Conservation (phyloP, 2,888 invertebrate species). For the Sturmia bella region DNA sequence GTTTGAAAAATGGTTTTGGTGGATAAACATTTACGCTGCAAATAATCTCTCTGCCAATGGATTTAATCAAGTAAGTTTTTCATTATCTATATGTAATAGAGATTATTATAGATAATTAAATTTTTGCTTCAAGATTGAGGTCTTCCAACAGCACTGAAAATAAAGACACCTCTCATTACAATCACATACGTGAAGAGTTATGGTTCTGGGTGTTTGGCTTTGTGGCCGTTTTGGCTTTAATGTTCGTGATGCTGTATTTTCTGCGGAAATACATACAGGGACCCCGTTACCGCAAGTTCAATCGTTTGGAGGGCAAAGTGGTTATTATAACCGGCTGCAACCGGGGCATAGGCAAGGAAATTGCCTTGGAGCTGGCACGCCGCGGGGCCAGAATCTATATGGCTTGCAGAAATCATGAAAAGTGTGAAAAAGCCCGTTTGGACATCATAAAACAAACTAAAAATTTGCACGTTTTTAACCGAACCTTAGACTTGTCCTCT, state of each 20-base stretch:
- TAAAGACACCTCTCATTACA: conserved; percentile 20
- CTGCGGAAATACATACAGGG: conserved; percentile 44
- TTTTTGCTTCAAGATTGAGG: conserved; percentile 21
- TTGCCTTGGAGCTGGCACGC: conserved; percentile 48
- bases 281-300: conserved; percentile 26
- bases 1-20: conserved; percentile 14
- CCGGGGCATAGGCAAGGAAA: conserved; percentile 54
- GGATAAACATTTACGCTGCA: not conserved
- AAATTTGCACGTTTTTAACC: conserved; percentile 38
- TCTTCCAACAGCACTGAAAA: conserved; percentile 36
- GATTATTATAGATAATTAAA: not conserved
- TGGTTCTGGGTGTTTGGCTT: conserved; percentile 52
- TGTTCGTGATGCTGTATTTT: conserved; percentile 10
- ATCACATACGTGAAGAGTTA: conserved; percentile 21
- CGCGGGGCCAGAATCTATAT: conserved; percentile 52
- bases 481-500: conserved; percentile 44
- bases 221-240: not conserved
- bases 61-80: conserved; percentile 46
- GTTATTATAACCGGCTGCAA: conserved; percentile 60
- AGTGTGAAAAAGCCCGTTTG: conserved; percentile 50
- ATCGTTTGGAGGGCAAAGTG: conserved; percentile 52
- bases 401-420: conserved; percentile 54
- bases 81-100: not conserved
- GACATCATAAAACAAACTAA: conserved; percentile 37
- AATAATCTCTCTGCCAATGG: conserved; percentile 15